Conservation (phyloP, 2,113 vertebrate genomes). For the Myiozetetes cayanensis region DNA sequence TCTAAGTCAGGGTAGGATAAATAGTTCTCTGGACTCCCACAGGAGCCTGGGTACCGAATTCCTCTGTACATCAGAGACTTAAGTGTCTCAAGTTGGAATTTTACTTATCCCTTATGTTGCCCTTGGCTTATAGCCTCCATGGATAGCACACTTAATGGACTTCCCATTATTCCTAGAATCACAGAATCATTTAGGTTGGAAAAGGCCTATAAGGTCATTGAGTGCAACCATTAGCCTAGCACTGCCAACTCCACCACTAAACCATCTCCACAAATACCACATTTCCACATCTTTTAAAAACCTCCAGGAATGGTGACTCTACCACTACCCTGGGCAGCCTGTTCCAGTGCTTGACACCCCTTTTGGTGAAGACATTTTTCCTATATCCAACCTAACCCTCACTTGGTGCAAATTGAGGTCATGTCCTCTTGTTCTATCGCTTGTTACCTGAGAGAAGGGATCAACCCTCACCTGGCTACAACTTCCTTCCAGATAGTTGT, state of each 20-base stretch:
- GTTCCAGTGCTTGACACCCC: too few species aligned
- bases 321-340: neutral
- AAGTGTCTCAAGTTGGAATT: neutral
- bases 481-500: neutral
- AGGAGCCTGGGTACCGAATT: neutral
- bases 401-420: neutral
- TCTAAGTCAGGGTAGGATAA: neutral
- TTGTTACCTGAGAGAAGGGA: neutral
- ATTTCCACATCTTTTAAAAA: neutral
- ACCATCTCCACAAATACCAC: neutral
- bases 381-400: neutral
- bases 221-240: fast-evolving
- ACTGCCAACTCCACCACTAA: neutral
- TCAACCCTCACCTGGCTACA: neutral
- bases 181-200: neutral
- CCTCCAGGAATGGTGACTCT: too few species aligned
- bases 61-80: neutral
- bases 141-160: neutral
- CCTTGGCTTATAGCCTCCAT: neutral
- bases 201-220: neutral
- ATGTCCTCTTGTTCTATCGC: neutral
- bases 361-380: neutral
- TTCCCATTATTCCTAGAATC: neutral
- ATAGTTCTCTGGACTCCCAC: neutral
- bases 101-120: neutral